Evolutionary conservation across 2,113 vertebrate genomes (phyloP).

Genomic region (Aptenodytes forsteri): DNA sequence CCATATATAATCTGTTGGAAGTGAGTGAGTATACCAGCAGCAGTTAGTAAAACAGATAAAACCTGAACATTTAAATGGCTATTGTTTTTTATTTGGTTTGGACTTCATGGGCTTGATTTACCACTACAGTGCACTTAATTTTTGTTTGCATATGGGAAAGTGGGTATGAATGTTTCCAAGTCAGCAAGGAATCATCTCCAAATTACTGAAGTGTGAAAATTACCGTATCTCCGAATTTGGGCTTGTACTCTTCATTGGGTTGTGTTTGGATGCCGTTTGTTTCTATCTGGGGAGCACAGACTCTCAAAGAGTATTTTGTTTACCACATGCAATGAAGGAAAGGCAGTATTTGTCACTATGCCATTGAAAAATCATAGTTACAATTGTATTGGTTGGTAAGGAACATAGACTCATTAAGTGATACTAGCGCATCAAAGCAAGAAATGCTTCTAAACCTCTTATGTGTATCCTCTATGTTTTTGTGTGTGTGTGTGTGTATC

Average conservation of each 20-base stretch:
- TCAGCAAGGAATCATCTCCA: neutral
- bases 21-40: neutral
- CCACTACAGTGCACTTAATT: neutral
- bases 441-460: neutral
- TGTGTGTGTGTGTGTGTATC: neutral
- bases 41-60: neutral
- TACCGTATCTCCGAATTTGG: neutral
- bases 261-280: neutral
- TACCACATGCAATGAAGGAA: neutral
- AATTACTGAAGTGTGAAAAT: neutral
- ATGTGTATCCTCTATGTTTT: neutral
- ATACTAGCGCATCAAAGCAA: neutral
- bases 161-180: neutral
- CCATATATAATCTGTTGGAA: neutral
- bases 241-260: neutral
- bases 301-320: neutral
- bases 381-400: neutral
- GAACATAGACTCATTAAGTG: neutral
- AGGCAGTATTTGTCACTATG: neutral
- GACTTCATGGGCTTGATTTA: neutral
- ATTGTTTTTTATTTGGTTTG: neutral
- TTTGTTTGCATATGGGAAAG: neutral
- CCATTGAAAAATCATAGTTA: neutral
- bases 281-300: neutral
- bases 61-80: neutral